A percentile compares a stretch with the other conserved stretches of the same genome.
phyloP scores from a whole-genome alignment of 2,797 vertebrate species.

The Harpagifer antarcticus region DNA sequence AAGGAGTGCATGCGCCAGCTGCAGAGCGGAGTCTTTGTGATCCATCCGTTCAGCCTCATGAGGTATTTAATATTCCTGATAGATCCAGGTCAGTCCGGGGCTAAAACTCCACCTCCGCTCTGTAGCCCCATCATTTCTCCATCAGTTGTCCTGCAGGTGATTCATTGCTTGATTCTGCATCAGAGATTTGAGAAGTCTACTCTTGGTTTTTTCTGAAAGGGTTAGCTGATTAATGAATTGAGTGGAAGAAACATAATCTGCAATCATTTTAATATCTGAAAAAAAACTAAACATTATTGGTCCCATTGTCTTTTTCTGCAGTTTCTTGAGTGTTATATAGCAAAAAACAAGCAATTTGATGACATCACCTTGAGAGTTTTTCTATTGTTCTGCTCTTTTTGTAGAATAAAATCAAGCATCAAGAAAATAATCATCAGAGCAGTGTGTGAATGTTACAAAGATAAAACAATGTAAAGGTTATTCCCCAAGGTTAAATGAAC shows the following conservation, averaged over 20 bases:
- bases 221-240: too few species aligned
- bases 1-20: conserved; percentile 82
- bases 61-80: conserved; percentile 74
- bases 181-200: neutral
- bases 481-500: too few species aligned
- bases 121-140: neutral
- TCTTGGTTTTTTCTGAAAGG: too few species aligned
- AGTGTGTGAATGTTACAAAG: too few species aligned
- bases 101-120: conserved; percentile 5
- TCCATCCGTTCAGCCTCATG: conserved; percentile 86
- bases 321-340: neutral
- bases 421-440: too few species aligned
- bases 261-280: too few species aligned
- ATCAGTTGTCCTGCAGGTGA: conserved; percentile 24
- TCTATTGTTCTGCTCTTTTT: neutral
- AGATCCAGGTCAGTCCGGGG: conserved; percentile 48
- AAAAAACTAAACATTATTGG: too few species aligned
- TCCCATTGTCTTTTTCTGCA: neutral
- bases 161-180: neutral
- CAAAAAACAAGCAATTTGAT: neutral
- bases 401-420: neutral
- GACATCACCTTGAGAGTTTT: neutral
- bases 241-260: too few species aligned
- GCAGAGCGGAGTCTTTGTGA: conserved; percentile 83
- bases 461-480: too few species aligned